phyloP scores from a whole-genome alignment of 1,140 invertebrate species.

The Antheraea mylitta region DNA sequence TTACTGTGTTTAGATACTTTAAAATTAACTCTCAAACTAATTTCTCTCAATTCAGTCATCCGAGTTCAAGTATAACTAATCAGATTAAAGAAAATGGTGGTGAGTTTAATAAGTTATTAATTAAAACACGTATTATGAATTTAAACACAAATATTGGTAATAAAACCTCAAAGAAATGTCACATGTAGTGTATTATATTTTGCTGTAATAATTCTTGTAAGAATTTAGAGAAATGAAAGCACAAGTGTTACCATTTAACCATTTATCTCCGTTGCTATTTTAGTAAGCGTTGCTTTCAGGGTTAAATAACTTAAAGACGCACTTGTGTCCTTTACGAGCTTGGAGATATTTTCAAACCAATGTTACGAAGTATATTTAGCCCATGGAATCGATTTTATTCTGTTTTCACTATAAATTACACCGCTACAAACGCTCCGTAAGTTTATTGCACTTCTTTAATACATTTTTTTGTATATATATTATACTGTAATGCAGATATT shows the following conservation, averaged over 20 bases:
- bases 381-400: slow-evolving; percentile 34
- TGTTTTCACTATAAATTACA: background rate
- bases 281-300: slow-evolving; percentile 48
- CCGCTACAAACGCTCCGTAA: background rate
- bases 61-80: slow-evolving; percentile 28
- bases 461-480: background rate
- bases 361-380: slow-evolving; percentile 49
- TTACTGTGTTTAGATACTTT: slow-evolving; percentile 23
- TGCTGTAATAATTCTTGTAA: slow-evolving; percentile 29
- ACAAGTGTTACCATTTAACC: slow-evolving; percentile 36
- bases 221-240: slow-evolving; percentile 32
- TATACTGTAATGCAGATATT: background rate
- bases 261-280: slow-evolving; percentile 48
- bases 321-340: slow-evolving; percentile 39
- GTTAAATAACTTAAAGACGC: slow-evolving; percentile 59
- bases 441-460: background rate
- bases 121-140: background rate
- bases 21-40: slow-evolving; percentile 30
- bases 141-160: background rate
- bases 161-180: slow-evolving; percentile 9
- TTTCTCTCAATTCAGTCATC: slow-evolving; percentile 34
- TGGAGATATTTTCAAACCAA: slow-evolving; percentile 44
- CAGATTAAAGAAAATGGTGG: slow-evolving; percentile 32
- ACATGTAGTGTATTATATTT: slow-evolving; percentile 5
- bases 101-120: slow-evolving; percentile 18